Percentiles rank a stretch among this genome's conserved stretches.
These are phyloP conservation scores for Hystrix cristata DNA, from an alignment of 2,113 vertebrate genomes.

Conservation along the genomic window DNA sequence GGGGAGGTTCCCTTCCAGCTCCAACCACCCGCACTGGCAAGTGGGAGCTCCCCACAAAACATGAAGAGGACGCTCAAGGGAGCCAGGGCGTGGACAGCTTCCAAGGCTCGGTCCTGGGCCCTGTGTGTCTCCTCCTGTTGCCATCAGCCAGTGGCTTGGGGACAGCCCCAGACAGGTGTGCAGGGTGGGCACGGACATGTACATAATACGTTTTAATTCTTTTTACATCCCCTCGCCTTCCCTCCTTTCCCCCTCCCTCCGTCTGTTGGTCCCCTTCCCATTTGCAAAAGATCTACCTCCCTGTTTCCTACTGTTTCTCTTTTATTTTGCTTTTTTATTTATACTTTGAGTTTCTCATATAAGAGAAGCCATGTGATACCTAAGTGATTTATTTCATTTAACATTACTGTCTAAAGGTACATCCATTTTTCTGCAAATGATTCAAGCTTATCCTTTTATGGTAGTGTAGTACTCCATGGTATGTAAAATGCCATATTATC, in stretches of 20 bases:
- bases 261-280: not conserved
- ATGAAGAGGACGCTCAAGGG: not conserved
- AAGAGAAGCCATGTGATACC: not conserved
- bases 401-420: not conserved
- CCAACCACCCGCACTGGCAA: not conserved
- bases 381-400: not conserved
- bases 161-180: not conserved
- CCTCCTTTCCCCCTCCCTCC: no score
- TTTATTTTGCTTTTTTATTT: not conserved
- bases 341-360: not conserved
- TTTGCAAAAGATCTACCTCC: not conserved
- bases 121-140: no score
- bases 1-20: not conserved
- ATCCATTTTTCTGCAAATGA: not conserved
- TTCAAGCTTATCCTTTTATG: not conserved
- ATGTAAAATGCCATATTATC: not conserved
- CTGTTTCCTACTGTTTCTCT: not conserved
- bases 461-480: not conserved
- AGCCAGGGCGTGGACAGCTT: not conserved
- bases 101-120: not conserved
- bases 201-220: not conserved
- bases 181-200: not conserved
- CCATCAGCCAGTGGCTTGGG: not conserved
- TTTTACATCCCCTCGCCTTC: not conserved
- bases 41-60: not conserved